Percentiles rank a stretch among this genome's conserved stretches.
phyloP scores from a whole-genome alignment of 2,888 invertebrate genomes.

The Hedychridium roseum region DNA sequence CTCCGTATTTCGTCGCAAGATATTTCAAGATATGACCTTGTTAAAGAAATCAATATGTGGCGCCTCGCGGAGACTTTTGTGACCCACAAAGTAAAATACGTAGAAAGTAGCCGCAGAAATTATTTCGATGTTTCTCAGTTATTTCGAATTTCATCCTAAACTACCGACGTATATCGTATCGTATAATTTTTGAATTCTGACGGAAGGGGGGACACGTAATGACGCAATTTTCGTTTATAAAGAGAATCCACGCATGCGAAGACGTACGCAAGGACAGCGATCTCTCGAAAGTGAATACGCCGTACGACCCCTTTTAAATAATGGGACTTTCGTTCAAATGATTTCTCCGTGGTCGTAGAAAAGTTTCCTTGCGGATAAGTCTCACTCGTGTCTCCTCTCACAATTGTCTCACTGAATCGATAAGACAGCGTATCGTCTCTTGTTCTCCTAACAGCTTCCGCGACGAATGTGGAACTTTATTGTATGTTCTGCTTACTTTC shows the following conservation, averaged over 20 bases:
- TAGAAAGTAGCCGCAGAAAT: slow-evolving; percentile 9
- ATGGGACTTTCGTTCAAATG: slow-evolving; percentile 37
- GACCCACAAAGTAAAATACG: slow-evolving; percentile 21
- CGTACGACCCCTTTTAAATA: slow-evolving; percentile 34
- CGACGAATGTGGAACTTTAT: slow-evolving; percentile 4
- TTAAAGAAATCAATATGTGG: slow-evolving; percentile 39
- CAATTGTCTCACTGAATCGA: slow-evolving; percentile 20
- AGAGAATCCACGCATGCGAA: too few species aligned
- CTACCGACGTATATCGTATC: too few species aligned
- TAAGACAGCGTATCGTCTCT: slow-evolving; percentile 1
- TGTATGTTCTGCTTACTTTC: too few species aligned
- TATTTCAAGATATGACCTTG: slow-evolving; percentile 44
- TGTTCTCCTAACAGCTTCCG: background rate
- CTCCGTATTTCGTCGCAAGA: slow-evolving; percentile 15
- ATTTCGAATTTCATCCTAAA: too few species aligned
- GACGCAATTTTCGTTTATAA: too few species aligned
- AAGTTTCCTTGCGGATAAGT: slow-evolving; percentile 21
- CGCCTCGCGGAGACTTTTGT: slow-evolving; percentile 28
- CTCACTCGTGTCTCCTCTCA: slow-evolving; percentile 11
- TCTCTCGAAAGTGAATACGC: slow-evolving; percentile 38
- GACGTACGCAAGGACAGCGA: too few species aligned
- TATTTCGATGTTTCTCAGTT: too few species aligned
- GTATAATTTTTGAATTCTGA: too few species aligned
- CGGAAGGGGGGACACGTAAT: too few species aligned
- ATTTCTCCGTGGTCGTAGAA: slow-evolving; percentile 30